These are phyloP conservation scores for Neosilurus hyrtlii DNA, from an alignment of 2,797 vertebrate species.

Conservation along the genomic window DNA sequence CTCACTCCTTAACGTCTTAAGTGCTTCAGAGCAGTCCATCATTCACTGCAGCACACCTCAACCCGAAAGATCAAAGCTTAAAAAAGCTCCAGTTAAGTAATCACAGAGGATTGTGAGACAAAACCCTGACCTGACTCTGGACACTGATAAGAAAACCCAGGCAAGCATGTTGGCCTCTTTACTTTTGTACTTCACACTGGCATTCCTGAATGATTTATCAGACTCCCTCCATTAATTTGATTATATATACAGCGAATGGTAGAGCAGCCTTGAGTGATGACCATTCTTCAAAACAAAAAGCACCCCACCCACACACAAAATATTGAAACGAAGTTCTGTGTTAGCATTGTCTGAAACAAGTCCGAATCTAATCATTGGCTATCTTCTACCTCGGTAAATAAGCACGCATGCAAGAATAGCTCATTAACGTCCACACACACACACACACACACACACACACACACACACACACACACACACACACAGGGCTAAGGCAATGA, in stretches of 20 bases:
- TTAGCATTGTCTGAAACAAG: neutral
- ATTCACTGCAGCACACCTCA: neutral
- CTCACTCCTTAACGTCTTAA: neutral
- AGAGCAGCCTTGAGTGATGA: neutral
- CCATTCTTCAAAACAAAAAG: neutral
- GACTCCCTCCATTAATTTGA: neutral
- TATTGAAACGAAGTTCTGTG: neutral
- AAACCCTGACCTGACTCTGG: neutral
- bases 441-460: neutral
- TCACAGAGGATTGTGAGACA: neutral
- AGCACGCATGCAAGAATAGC: neutral
- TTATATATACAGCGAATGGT: neutral
- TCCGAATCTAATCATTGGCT: neutral
- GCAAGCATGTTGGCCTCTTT: neutral
- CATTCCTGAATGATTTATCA: constrained; percentile 4
- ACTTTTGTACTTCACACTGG: neutral
- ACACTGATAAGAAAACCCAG: neutral
- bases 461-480: neutral
- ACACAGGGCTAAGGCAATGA: constrained; percentile 29
- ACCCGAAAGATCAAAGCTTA: constrained; percentile 1
- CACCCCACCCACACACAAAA: neutral
- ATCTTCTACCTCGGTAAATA: neutral
- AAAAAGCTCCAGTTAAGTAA: constrained; percentile 7
- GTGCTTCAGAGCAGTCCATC: neutral
- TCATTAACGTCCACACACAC: neutral